phyloP scores from a whole-genome alignment of 2,888 invertebrate genomes.

The Priocnemis perturbator region DNA sequence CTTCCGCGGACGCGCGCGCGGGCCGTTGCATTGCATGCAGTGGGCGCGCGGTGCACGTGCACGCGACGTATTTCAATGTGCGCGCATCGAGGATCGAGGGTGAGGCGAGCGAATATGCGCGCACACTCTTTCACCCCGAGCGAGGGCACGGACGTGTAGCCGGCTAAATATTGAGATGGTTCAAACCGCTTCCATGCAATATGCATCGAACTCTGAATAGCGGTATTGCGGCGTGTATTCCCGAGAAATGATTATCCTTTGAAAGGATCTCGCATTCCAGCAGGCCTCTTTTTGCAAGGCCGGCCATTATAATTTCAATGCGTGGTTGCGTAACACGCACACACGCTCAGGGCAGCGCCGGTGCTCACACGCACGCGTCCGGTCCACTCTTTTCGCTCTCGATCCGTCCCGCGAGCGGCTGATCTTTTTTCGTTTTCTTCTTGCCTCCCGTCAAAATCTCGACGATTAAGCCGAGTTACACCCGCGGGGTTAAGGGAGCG shows the following conservation, averaged over 20 bases:
- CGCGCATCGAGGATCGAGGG: no score
- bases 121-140: slow-evolving; percentile 8
- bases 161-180: slow-evolving; percentile 18
- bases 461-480: no score
- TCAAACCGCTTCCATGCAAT: slow-evolving; percentile 40
- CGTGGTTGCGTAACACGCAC: slow-evolving; percentile 38
- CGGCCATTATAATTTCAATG: slow-evolving; percentile 41
- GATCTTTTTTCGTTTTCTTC: background rate
- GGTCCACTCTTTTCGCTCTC: slow-evolving; percentile 18
- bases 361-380: slow-evolving; percentile 5
- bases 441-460: no score
- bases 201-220: slow-evolving; percentile 38
- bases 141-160: slow-evolving; percentile 9
- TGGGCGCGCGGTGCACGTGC: slow-evolving; percentile 4
- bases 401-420: slow-evolving; percentile 15
- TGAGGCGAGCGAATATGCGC: slow-evolving; percentile 20
- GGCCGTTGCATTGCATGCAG: slow-evolving; percentile 4
- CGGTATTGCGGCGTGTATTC: slow-evolving; percentile 38
- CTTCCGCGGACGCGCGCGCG: no score
- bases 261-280: slow-evolving; percentile 47
- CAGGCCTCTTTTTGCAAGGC: slow-evolving; percentile 47
- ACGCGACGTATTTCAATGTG: no score
- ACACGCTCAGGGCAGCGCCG: background rate
- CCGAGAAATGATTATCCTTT: slow-evolving; percentile 45
- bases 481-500: background rate